Percentiles rank a stretch among this genome's conserved stretches.
These are phyloP conservation scores for Pelodiscus sinensis DNA, from an alignment of 2,113 vertebrate species.

Conservation along the genomic window DNA sequence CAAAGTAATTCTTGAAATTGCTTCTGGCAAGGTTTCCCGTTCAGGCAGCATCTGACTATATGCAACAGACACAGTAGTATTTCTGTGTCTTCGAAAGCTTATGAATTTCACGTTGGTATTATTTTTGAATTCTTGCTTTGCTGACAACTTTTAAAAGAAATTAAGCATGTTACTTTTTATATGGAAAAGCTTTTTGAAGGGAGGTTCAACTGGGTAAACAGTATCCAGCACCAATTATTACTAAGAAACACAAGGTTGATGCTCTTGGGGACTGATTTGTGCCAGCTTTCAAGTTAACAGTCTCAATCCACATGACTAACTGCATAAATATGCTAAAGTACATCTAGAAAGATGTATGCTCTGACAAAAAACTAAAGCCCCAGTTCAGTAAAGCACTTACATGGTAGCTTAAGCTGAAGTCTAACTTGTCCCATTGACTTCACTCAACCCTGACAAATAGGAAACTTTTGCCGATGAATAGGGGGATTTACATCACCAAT, in stretches of 20 bases:
- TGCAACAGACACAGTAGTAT: background rate
- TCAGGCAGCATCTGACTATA: background rate
- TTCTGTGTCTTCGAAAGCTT: background rate
- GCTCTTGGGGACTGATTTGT: background rate
- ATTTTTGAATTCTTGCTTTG: conserved; percentile 18
- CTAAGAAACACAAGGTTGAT: background rate
- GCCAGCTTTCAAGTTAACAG: conserved; percentile 22
- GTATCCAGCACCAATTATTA: conserved; percentile 2
- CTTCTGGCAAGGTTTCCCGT: conserved; percentile 15
- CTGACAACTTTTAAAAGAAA: conserved; percentile 25
- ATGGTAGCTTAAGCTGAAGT: background rate
- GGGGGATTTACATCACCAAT: background rate
- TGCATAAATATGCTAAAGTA: conserved; percentile 16
- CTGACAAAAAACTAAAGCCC: background rate
- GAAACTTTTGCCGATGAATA: background rate
- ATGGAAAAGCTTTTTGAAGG: conserved; percentile 11
- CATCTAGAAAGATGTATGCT: conserved; percentile 26
- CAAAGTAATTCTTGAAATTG: conserved; percentile 51
- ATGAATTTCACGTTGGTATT: conserved; percentile 1
- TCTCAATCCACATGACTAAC: background rate
- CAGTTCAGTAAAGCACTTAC: background rate
- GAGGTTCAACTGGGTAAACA: background rate
- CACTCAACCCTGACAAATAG: background rate
- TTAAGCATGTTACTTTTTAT: conserved; percentile 37
- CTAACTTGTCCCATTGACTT: background rate